Percentiles rank a stretch among this genome's conserved stretches.
phyloP scores from a whole-genome alignment of 92 coral and sea anemone genomes.

The Zoanthus solanderi region DNA sequence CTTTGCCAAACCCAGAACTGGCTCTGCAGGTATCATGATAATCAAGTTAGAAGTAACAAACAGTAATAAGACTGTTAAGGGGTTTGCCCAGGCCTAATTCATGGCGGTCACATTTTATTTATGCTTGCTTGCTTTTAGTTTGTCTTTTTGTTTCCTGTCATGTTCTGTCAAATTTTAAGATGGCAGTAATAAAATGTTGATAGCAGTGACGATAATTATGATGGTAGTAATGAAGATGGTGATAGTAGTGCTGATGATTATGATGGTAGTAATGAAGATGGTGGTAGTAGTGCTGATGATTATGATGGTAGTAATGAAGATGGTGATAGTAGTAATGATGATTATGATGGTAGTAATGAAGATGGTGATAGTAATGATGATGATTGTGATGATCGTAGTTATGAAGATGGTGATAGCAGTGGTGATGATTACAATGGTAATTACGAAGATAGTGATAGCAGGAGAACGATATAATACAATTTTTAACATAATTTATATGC shows the following conservation, averaged over 20 bases:
- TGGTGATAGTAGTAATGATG: no score
- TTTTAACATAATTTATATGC: no score
- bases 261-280: neutral
- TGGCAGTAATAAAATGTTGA: neutral
- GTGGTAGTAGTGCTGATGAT: neutral
- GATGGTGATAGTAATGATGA: no score
- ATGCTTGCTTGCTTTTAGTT: no score
- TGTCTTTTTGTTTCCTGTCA: no score
- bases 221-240: neutral
- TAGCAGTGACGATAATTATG: neutral
- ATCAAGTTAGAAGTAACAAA: neutral
- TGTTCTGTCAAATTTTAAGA: no score
- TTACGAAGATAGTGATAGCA: neutral
- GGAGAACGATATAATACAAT: no score
- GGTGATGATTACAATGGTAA: neutral
- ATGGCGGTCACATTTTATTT: no score
- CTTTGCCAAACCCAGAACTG: slow-evolving; percentile 78
- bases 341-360: no score
- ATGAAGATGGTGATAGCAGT: neutral
- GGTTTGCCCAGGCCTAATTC: no score
- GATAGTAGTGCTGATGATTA: neutral
- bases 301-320: neutral
- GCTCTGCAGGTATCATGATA: slow-evolving; percentile 79
- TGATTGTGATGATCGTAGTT: no score
- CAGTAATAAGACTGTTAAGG: neutral